These are phyloP conservation scores for Luehdorfia chinensis DNA, from an alignment of 1,140 invertebrate species.

Conservation along the genomic window DNA sequence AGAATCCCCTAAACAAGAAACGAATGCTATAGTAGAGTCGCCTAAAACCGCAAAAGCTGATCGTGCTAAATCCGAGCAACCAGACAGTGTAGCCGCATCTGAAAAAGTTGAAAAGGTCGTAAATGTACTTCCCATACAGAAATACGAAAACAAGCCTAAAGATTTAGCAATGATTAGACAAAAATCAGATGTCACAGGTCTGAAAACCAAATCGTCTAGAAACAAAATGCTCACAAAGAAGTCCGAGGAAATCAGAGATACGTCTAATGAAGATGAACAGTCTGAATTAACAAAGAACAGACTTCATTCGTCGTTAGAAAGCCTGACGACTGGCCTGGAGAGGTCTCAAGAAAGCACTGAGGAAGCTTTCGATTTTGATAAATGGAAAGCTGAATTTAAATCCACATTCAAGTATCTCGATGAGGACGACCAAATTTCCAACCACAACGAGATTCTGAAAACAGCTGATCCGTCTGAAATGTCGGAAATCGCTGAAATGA, in stretches of 20 bases:
- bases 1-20: constrained; percentile 73
- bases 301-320: constrained; percentile 71
- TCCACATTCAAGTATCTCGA: constrained; percentile 63
- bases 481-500: constrained; percentile 75
- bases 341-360: constrained; percentile 63
- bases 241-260: constrained; percentile 43
- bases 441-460: constrained; percentile 62
- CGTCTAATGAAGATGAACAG: constrained; percentile 35
- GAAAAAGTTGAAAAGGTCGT: constrained; percentile 24
- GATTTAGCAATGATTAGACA: constrained; percentile 75
- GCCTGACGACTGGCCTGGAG: constrained; percentile 60
- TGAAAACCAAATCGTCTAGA: constrained; percentile 74
- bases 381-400: constrained; percentile 69
- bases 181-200: constrained; percentile 79
- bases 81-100: constrained; percentile 30
- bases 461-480: constrained; percentile 66
- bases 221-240: constrained; percentile 49
- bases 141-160: constrained; percentile 39
- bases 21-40: constrained; percentile 35
- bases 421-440: constrained; percentile 59
- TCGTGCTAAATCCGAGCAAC: constrained; percentile 61
- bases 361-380: constrained; percentile 65
- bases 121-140: constrained; percentile 18
- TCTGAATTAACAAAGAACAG: constrained; percentile 55
- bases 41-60: constrained; percentile 33